phyloP scores from a whole-genome alignment of 2,888 invertebrate genomes.

The Sceliomorpha sp. region DNA sequence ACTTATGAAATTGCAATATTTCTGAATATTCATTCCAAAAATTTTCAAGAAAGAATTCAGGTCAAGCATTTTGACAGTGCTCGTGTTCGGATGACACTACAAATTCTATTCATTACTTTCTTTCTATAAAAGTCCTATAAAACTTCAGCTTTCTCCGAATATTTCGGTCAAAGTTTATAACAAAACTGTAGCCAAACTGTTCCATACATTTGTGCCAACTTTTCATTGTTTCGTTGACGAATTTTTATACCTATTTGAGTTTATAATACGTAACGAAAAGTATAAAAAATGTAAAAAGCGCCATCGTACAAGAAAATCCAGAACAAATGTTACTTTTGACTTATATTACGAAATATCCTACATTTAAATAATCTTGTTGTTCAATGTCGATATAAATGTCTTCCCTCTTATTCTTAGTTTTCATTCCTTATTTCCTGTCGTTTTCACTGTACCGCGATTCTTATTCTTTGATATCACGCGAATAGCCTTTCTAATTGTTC shows the following conservation, averaged over 20 bases:
- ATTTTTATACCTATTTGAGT: no score
- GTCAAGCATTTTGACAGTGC: neutral
- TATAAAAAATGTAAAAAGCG: no score
- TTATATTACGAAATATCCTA: slow-evolving; percentile 36
- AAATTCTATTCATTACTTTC: no score
- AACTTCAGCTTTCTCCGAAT: no score
- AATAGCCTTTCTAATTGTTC: slow-evolving; percentile 64
- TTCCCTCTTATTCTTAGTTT: slow-evolving; percentile 27
- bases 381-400: slow-evolving; percentile 38
- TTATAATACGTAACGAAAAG: no score
- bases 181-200: no score
- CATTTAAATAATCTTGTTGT: slow-evolving; percentile 45
- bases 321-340: slow-evolving; percentile 23
- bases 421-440: slow-evolving; percentile 48
- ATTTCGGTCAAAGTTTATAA: no score
- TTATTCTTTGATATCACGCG: slow-evolving; percentile 59
- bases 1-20: slow-evolving; percentile 14
- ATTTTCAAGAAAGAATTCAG: neutral
- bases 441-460: slow-evolving; percentile 52
- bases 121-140: no score
- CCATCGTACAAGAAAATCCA: no score
- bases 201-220: no score
- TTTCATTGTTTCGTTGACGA: no score
- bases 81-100: no score
- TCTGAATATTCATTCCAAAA: slow-evolving; percentile 1